Conservation (phyloP, 2,113 vertebrate species). For the Phocoena phocoena region DNA sequence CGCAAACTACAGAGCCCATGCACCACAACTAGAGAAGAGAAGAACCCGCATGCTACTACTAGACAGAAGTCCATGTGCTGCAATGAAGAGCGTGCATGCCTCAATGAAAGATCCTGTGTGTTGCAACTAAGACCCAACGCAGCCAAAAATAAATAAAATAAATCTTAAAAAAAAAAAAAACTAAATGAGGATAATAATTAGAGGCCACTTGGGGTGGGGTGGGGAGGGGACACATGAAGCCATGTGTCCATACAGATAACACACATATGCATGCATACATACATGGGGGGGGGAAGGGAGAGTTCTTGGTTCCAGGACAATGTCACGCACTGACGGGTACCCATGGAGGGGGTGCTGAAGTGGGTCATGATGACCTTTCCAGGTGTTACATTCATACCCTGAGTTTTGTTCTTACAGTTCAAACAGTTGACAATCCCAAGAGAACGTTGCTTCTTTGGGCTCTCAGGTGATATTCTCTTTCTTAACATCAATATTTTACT, state of each 20-base stretch:
- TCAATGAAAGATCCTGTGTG: no score
- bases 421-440: neutral
- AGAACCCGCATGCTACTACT: no score
- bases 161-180: neutral
- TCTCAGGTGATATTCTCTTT: neutral
- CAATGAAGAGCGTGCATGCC: no score
- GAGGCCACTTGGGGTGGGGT: neutral
- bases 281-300: neutral
- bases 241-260: neutral
- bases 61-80: no score
- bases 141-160: no score
- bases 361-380: neutral
- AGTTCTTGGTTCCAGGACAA: neutral
- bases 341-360: neutral
- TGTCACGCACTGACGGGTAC: neutral
- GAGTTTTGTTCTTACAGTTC: neutral
- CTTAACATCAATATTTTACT: neutral
- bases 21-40: no score
- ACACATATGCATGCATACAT: rapidly evolving
- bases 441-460: neutral
- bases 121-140: no score
- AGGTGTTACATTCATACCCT: rapidly evolving
- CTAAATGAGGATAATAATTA: neutral
- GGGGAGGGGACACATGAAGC: neutral
- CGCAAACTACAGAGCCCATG: no score